Evolutionary conservation across 2,113 vertebrate species (phyloP).

Genomic region (Athene cunicularia): DNA sequence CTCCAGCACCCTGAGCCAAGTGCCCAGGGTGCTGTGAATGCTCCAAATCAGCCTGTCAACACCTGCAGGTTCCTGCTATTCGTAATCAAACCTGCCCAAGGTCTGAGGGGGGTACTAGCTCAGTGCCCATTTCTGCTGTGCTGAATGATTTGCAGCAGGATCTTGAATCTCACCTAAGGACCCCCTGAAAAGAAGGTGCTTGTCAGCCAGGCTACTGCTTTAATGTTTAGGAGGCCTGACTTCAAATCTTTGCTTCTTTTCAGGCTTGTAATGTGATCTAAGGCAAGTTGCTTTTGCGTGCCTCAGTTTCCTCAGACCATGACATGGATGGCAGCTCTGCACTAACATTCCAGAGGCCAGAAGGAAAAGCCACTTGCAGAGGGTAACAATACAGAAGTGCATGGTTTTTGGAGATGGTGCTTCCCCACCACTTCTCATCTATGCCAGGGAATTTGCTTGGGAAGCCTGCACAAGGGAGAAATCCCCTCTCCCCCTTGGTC

Average conservation of each 20-base stretch:
- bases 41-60: neutral
- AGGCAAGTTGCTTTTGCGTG: fast-evolving
- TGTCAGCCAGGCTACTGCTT: neutral
- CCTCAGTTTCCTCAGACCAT: neutral
- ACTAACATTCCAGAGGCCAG: neutral
- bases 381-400: neutral
- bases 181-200: neutral
- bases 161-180: neutral
- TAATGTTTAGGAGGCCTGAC: neutral
- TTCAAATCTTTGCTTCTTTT: neutral
- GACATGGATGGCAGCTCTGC: neutral
- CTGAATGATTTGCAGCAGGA: neutral
- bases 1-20: neutral
- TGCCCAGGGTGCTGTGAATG: neutral
- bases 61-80: neutral
- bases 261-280: neutral
- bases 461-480: neutral
- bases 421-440: neutral
- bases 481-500: neutral
- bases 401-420: fast-evolving
- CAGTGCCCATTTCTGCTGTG: neutral
- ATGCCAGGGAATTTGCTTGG: fast-evolving
- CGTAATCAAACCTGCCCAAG: neutral
- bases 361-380: neutral
- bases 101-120: too few relatives aligned